Evolutionary conservation across 2,113 vertebrate genomes (phyloP).

Genomic region (Epinephelus lanceolatus): DNA sequence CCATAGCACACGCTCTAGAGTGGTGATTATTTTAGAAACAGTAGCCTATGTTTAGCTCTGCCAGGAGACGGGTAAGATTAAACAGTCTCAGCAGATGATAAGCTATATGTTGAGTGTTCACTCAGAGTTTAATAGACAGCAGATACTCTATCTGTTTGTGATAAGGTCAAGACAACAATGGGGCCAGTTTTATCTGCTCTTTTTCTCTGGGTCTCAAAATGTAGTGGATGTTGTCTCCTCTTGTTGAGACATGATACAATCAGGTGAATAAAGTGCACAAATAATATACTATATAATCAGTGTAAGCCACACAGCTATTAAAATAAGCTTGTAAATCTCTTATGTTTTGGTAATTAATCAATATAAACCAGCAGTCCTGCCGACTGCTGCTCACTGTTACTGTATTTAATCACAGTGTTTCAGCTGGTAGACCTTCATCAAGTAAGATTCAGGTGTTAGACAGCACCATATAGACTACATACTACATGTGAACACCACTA

Average conservation of each 20-base stretch:
- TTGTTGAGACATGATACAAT: background rate
- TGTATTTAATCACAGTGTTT: background rate
- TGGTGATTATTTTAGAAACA: conserved; percentile 61
- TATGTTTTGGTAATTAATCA: background rate
- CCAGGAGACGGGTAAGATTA: conserved; percentile 36
- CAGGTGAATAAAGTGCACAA: background rate
- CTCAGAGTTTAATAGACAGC: conserved; percentile 22
- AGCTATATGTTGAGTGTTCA: conserved; percentile 27
- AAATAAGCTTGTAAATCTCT: background rate
- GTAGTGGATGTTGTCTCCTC: background rate
- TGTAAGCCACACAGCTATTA: background rate
- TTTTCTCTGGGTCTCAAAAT: conserved; percentile 15
- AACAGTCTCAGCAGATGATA: conserved; percentile 44
- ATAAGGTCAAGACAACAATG: conserved; percentile 36
- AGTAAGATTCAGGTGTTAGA: too few species aligned
- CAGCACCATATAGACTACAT: too few species aligned
- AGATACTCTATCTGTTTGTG: conserved; percentile 51
- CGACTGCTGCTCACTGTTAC: background rate
- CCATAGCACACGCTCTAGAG: conserved; percentile 36
- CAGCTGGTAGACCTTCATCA: background rate
- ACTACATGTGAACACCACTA: too few species aligned
- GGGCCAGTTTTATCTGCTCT: background rate
- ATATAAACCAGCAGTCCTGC: background rate
- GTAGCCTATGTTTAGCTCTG: conserved; percentile 62
- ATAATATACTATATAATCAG: background rate